A percentile compares a stretch with the other conserved stretches of the same genome.
Conservation (phyloP, 1,140 invertebrate species). For the Leucophenga varia region DNA sequence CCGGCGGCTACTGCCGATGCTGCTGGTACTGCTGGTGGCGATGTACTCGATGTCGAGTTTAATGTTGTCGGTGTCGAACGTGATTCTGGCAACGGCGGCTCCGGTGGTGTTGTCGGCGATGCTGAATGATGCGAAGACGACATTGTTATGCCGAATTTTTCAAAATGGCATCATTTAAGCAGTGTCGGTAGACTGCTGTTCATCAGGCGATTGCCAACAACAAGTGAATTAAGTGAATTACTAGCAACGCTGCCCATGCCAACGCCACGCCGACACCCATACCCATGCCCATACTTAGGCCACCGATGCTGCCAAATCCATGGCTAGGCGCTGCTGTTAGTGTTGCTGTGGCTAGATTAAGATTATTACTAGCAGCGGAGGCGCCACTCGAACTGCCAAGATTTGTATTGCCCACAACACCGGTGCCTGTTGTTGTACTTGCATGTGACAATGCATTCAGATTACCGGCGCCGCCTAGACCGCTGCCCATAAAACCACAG, state of each 20-base stretch:
- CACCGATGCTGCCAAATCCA: slow-evolving; percentile 29
- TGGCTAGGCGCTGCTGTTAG: slow-evolving; percentile 33
- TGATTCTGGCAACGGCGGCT: too few relatives aligned
- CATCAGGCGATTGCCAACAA: slow-evolving; percentile 51
- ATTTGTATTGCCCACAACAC: slow-evolving; percentile 7
- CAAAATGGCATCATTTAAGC: slow-evolving; percentile 55
- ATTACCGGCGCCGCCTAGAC: slow-evolving; percentile 18
- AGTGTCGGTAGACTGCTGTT: slow-evolving; percentile 46
- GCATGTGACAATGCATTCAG: slow-evolving; percentile 26
- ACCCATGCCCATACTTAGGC: slow-evolving; percentile 36
- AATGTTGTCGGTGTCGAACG: too few relatives aligned
- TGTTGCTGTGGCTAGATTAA: slow-evolving; percentile 36
- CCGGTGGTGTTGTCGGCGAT: too few relatives aligned
- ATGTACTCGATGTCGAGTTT: too few relatives aligned
- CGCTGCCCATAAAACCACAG: background rate
- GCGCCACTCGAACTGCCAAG: background rate
- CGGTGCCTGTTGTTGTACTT: slow-evolving; percentile 16
- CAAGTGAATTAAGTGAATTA: slow-evolving; percentile 45
- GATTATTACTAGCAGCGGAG: slow-evolving; percentile 23
- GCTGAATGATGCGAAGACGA: slow-evolving; percentile 15
- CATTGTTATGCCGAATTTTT: slow-evolving; percentile 46
- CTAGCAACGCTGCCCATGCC: slow-evolving; percentile 30
- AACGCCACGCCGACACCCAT: slow-evolving; percentile 35
- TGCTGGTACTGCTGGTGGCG: slow-evolving; percentile 33
- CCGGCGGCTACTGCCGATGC: slow-evolving; percentile 10